A percentile compares a stretch with the other conserved stretches of the same genome.
Evolutionary conservation across 2,113 vertebrate species (phyloP).

Genomic region (Coryphaenoides rupestris): DNA sequence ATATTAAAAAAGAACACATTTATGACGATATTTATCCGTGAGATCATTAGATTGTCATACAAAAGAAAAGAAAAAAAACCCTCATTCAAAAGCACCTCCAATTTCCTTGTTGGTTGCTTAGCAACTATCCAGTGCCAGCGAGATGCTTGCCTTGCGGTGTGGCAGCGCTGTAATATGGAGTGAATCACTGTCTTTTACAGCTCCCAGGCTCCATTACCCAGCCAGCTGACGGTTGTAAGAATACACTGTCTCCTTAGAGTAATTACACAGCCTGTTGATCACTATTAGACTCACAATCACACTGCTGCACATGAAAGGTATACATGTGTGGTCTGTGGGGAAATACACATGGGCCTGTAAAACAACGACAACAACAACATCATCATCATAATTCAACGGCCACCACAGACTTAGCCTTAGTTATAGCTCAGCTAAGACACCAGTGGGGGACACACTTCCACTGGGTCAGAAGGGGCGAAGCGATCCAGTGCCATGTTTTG

Average conservation of each 20-base stretch:
- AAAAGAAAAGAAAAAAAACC: conserved; percentile 45
- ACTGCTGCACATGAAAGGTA: conserved; percentile 6
- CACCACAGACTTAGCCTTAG: too few relatives aligned
- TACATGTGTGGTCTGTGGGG: background rate
- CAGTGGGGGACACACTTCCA: too few relatives aligned
- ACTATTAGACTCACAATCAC: conserved; percentile 24
- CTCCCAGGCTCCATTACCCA: conserved; percentile 51
- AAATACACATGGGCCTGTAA: background rate
- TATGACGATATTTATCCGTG: conserved; percentile 47
- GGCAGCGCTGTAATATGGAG: conserved; percentile 41
- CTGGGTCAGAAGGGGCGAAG: too few relatives aligned
- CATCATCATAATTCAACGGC: too few relatives aligned
- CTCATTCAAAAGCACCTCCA: conserved; percentile 65
- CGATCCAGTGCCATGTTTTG: too few relatives aligned
- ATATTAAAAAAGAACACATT: conserved; percentile 28
- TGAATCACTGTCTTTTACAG: conserved; percentile 53
- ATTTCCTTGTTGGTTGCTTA: conserved; percentile 69
- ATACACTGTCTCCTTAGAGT: conserved; percentile 52
- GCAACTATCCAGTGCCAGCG: conserved; percentile 58
- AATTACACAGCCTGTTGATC: conserved; percentile 43
- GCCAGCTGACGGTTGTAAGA: conserved; percentile 52
- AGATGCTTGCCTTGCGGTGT: conserved; percentile 48
- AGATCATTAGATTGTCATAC: conserved; percentile 23
- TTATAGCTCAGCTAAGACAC: too few relatives aligned
- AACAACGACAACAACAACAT: too few relatives aligned